Percentiles rank a stretch among this genome's conserved stretches.
phyloP scores from a whole-genome alignment of 2,888 invertebrate genomes.

The Noctua janthina region DNA sequence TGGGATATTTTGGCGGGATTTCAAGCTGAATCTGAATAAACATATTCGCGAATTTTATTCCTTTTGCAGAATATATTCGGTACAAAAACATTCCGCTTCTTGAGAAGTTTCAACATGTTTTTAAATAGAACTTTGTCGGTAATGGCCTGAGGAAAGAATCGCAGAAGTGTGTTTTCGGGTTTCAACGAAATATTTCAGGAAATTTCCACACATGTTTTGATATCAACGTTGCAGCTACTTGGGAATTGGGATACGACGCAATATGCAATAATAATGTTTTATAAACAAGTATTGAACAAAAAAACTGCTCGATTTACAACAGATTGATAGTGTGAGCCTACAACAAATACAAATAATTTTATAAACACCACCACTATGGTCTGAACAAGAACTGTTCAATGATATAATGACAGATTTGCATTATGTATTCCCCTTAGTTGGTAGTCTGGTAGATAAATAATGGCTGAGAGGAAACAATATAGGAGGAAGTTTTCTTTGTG shows the following conservation, averaged over 20 bases:
- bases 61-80: slow-evolving; percentile 71
- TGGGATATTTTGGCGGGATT: slow-evolving; percentile 75
- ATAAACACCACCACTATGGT: background rate
- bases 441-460: background rate
- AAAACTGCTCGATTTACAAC: background rate
- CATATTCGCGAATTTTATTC: slow-evolving; percentile 67
- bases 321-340: background rate
- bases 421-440: background rate
- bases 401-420: slow-evolving; percentile 20
- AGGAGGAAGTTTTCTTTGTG: background rate
- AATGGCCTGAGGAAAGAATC: slow-evolving; percentile 25
- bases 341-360: background rate
- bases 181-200: slow-evolving; percentile 28
- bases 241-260: slow-evolving; percentile 13
- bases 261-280: background rate
- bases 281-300: slow-evolving; percentile 12
- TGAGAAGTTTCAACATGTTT: slow-evolving; percentile 55
- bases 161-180: slow-evolving; percentile 43
- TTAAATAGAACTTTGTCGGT: slow-evolving; percentile 58
- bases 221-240: slow-evolving; percentile 4
- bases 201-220: slow-evolving; percentile 36
- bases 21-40: slow-evolving; percentile 71
- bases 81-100: slow-evolving; percentile 50
- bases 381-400: background rate
- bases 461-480: background rate